phyloP scores from a whole-genome alignment of 2,797 vertebrate species.

The Bovichtus diacanthus region DNA sequence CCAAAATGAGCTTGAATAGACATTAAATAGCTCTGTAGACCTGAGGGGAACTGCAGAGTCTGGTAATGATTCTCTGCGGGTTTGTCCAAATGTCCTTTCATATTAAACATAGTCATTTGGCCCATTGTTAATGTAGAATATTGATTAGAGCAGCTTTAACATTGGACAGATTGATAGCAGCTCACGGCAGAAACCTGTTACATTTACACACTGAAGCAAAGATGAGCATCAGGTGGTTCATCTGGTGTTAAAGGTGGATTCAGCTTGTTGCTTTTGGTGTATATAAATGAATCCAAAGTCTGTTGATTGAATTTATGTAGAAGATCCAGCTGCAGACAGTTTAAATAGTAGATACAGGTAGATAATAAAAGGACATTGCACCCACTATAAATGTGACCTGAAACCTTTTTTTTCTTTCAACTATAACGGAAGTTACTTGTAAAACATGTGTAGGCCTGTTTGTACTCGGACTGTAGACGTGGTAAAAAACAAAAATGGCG shows the following conservation, averaged over 20 bases:
- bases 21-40: too few species aligned
- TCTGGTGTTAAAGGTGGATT: neutral
- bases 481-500: neutral
- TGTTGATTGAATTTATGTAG: too few species aligned
- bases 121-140: too few species aligned
- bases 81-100: too few species aligned
- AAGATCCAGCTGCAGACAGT: neutral
- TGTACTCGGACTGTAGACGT: neutral
- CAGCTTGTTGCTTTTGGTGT: neutral
- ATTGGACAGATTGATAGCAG: too few species aligned
- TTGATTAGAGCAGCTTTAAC: too few species aligned
- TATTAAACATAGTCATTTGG: too few species aligned
- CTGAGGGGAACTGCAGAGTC: too few species aligned
- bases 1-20: too few species aligned
- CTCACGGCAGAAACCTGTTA: neutral
- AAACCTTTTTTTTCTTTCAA: neutral
- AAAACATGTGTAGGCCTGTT: neutral
- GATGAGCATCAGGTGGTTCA: neutral
- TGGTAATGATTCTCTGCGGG: too few species aligned
- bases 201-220: neutral
- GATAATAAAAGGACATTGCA: neutral
- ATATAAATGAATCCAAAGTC: neutral
- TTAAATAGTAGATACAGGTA: neutral
- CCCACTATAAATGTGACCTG: neutral
- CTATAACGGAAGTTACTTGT: neutral